Conservation (phyloP, 2,797 vertebrate species). For the Nyctibius grandis region DNA sequence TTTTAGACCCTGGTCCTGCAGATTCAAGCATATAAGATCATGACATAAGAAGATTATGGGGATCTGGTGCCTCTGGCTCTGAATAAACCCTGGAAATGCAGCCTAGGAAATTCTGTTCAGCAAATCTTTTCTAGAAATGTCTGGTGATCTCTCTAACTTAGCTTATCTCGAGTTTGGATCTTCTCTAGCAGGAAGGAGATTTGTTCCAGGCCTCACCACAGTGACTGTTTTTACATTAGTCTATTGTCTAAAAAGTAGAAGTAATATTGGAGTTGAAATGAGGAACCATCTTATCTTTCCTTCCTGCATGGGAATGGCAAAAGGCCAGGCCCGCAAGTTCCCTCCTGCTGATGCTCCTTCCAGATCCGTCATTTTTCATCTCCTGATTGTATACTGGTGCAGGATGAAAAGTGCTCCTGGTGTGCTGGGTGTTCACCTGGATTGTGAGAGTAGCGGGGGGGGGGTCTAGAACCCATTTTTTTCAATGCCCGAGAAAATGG, state of each 20-base stretch:
- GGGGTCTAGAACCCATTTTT: neutral
- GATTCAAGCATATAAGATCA: neutral
- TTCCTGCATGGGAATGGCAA: neutral
- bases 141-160: neutral
- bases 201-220: neutral
- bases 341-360: neutral
- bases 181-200: neutral
- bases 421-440: neutral
- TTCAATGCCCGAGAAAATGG: neutral
- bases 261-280: neutral
- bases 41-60: neutral
- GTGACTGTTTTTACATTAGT: neutral
- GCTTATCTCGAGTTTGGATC: neutral
- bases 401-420: neutral
- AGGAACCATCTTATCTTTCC: neutral
- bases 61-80: neutral
- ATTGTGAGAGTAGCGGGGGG: rapidly evolving
- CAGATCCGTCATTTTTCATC: neutral
- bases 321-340: neutral
- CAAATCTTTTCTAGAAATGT: neutral
- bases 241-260: neutral
- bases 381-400: neutral
- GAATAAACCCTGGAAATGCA: neutral
- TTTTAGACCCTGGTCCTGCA: neutral
- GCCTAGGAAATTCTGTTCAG: neutral